These are phyloP conservation scores for Plumapathes pennacea DNA, from an alignment of 92 coral and sea anemone genomes.

Conservation along the genomic window DNA sequence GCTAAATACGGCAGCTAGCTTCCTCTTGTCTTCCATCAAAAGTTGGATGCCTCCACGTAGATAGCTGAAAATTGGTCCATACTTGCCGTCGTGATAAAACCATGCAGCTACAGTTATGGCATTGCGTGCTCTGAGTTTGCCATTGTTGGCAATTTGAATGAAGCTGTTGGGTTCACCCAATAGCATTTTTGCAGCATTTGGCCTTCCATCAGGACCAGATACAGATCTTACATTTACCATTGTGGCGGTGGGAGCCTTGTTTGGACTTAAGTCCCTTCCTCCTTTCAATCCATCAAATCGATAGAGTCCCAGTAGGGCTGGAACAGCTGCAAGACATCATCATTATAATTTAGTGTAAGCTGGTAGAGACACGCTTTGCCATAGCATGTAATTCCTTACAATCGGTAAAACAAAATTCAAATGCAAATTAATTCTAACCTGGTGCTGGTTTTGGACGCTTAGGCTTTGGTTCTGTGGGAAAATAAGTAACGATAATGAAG, in stretches of 20 bases:
- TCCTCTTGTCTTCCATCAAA: conserved; percentile 53
- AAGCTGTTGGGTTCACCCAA: conserved; percentile 69
- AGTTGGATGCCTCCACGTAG: conserved; percentile 52
- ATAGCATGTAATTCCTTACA: background rate
- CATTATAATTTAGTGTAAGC: background rate
- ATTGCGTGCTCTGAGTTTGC: conserved; percentile 58
- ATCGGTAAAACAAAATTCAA: too few relatives aligned
- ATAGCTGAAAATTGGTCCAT: conserved; percentile 71
- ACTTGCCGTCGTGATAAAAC: conserved; percentile 39
- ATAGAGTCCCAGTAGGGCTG: conserved; percentile 66
- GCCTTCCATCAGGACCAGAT: conserved; percentile 74
- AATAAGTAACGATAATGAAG: background rate
- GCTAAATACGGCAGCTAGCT: conserved; percentile 55
- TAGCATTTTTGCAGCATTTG: conserved; percentile 38
- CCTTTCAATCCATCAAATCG: conserved; percentile 51
- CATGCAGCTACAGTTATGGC: conserved; percentile 69
- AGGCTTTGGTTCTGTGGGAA: conserved; percentile 35
- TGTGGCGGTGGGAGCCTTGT: conserved; percentile 48
- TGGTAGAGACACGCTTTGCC: background rate
- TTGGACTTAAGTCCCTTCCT: conserved; percentile 63
- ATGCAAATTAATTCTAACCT: conserved; percentile 29
- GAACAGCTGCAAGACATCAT: conserved; percentile 18
- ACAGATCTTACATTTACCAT: conserved; percentile 43
- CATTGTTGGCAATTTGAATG: conserved; percentile 59
- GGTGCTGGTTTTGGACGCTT: conserved; percentile 44